A percentile compares a stretch with the other conserved stretches of the same genome.
Evolutionary conservation across 2,888 invertebrate genomes (phyloP).

Genomic region (Drosophila pseudotakahashii): DNA sequence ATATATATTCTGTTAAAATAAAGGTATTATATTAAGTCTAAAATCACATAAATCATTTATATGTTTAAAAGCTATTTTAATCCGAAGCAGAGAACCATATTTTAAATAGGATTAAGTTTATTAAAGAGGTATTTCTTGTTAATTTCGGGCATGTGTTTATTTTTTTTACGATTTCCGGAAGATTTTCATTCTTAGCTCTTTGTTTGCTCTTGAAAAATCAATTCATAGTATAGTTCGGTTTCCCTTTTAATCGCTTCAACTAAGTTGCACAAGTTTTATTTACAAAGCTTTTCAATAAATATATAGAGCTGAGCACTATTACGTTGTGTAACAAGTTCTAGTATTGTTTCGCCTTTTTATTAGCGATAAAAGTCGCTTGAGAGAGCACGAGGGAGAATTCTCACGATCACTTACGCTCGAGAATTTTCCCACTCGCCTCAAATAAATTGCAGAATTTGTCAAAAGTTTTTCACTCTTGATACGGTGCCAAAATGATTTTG

Average conservation of each 20-base stretch:
- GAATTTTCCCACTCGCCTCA: slow-evolving; percentile 15
- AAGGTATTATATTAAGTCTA: too few species aligned
- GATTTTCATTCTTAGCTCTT: background rate
- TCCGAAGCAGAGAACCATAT: background rate
- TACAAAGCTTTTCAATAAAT: background rate
- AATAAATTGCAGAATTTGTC: slow-evolving; percentile 70
- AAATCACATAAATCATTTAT: background rate
- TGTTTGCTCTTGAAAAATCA: slow-evolving; percentile 17
- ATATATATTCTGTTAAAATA: too few species aligned
- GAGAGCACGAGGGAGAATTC: background rate
- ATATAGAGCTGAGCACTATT: background rate
- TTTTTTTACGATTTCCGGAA: background rate
- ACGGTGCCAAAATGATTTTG: slow-evolving; percentile 66
- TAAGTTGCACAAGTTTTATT: slow-evolving; percentile 18
- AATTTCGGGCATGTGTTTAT: slow-evolving; percentile 16
- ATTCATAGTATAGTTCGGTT: background rate
- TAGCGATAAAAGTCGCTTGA: background rate
- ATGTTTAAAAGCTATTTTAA: background rate
- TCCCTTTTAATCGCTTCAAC: background rate
- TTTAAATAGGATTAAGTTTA: background rate
- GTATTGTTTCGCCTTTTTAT: slow-evolving; percentile 1
- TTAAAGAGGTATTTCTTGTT: slow-evolving; percentile 1
- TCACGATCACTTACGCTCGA: slow-evolving; percentile 14
- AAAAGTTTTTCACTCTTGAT: slow-evolving; percentile 58
- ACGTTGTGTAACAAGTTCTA: slow-evolving; percentile 8